Evolutionary conservation across 2,113 vertebrate genomes (phyloP), one percentile per base, ranked within the genome.

Genomic region (Vombatus ursinus): DNA sequence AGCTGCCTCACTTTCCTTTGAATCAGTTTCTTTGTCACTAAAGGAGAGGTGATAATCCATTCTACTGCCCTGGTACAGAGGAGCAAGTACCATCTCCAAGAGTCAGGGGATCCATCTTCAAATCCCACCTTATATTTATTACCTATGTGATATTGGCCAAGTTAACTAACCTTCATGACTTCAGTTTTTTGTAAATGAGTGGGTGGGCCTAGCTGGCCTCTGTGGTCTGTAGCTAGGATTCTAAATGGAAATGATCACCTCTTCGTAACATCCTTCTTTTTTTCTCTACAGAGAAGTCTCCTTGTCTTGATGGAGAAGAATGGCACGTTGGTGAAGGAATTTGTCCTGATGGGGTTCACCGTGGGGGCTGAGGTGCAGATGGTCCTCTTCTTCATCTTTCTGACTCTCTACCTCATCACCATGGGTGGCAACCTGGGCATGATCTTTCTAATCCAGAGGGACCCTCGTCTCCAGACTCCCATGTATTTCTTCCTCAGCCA

Each of bases 401-500:
- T 97, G 95, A 49, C 3, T 8, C 3, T 97, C 47, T 98, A 97
- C 49, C 92, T 98, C 54, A 0, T 97, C n/a, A 97, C 94, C 24
- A 0, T 97, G 26, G 90, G 28, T 2, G 97, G 96, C 4, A 98
- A 97, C 53, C 24, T 96, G 89, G 97, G 95, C 28, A 96, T 97
- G 95, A 95, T 96, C 9, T 0, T 90, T 37, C 52, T 97, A 48
- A 96, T 97, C 57, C 95, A 95, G 84, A 95, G 52, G 1, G 93
- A 97, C 8, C 10, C 92, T 23, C 94, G 5, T 28, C 96, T 98
- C 52, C 97, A 96, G 50, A 97, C 97, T 0, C 97, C 96, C 23
- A 97, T 96, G 95, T 98, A 98, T 92, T 97, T 97, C 90, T 97
- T 97, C 84, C 96, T 98, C 52, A 53, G 95, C 52, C 97, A 97